Evolutionary conservation across 2,888 invertebrate species (phyloP), one percentile per base, ranked within the genome.

Genomic region (Podotricha telesiphe): DNA sequence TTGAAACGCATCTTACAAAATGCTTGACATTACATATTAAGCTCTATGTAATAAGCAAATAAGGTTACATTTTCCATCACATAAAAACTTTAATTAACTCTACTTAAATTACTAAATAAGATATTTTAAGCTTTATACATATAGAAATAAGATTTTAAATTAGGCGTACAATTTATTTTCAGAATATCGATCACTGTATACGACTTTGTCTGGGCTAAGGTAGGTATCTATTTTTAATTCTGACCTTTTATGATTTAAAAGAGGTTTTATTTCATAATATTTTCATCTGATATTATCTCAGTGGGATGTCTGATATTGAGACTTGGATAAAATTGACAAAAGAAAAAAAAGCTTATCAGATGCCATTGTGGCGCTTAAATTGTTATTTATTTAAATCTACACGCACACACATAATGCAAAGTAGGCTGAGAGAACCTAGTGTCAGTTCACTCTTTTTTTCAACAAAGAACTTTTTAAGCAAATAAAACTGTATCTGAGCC

Each of bases 1-100:
- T 69, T 61, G 22, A 62, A 68, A 65, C 63, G 59, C 19, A 67
- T 45, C 40, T 50, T 15, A 34, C 48, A 48, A 19, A 19, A 6
- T 3, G 19, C 19, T 8, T 15, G 10, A 1, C 10, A 37, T 15
- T 8, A 3, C 1, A 62, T 37, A 48, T 19, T 62, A 4, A 10
- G 7, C 37, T 48, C 47, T 62, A 62, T 7, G 37, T 0, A 0
- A 0, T 0, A 5, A 19, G 6, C 0, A 37, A 45, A 47, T 48
- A 65, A 58, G 34, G 28, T 56, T n/a, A 8, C 15, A 47, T 56
- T 45, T 58, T 11, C 7, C 1, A 19, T 7, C 19, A 8, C 22
- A 17, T 22, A 42, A 48, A n/a, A 8, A 51, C 53, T 53, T 42
- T 65, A 56, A 47, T 65, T 45, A 65, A 56, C 47, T 45, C 34